Evolutionary conservation across 2,113 vertebrate species (phyloP).

Genomic region (Procavia capensis): DNA sequence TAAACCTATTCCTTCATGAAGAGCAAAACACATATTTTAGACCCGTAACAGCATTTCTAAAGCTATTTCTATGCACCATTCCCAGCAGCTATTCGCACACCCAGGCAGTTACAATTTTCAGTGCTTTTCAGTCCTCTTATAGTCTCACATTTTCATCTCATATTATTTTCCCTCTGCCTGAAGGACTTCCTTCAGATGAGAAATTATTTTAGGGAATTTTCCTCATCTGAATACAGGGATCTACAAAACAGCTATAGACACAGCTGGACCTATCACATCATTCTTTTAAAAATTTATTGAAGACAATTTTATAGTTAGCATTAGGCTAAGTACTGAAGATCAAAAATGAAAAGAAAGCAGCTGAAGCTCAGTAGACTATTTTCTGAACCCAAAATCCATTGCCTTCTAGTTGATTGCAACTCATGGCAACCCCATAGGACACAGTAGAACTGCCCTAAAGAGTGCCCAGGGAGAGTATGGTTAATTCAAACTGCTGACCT

Average conservation of each 20-base stretch:
- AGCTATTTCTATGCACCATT: background rate
- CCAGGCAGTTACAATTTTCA: background rate
- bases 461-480: no score
- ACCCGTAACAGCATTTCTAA: background rate
- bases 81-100: background rate
- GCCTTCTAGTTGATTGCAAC: no score
- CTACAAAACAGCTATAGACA: background rate
- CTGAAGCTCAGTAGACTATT: background rate
- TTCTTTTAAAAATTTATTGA: background rate
- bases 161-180: background rate
- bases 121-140: background rate
- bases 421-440: no score
- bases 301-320: background rate
- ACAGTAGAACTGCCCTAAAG: no score
- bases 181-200: background rate
- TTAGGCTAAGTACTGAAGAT: background rate
- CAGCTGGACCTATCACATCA: background rate
- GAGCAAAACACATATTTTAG: background rate
- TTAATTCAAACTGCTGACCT: no score
- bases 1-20: background rate
- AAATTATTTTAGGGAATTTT: background rate
- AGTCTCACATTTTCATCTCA: background rate
- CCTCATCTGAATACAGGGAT: background rate
- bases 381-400: background rate
- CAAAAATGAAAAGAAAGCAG: background rate